phyloP scores from a whole-genome alignment of 1,140 invertebrate genomes.

The Macrosteles quadrilineatus region DNA sequence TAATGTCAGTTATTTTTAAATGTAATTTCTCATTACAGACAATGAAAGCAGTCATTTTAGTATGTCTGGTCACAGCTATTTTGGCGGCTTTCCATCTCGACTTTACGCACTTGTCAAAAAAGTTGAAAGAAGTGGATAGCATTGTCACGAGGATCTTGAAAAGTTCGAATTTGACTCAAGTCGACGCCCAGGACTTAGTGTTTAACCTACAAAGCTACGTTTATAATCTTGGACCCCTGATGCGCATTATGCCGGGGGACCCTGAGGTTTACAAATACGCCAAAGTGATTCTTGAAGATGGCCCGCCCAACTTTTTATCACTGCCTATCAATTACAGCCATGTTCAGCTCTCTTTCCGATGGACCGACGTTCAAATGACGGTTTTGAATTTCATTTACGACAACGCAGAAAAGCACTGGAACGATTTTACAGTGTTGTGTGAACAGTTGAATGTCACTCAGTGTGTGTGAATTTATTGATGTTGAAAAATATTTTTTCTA shows the following conservation, averaged over 20 bases:
- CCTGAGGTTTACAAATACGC: neutral
- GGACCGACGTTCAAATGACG: neutral
- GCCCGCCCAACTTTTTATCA: neutral
- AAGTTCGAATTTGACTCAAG: neutral
- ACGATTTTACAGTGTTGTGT: neutral
- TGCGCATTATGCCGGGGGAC: neutral
- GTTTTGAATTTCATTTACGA: neutral
- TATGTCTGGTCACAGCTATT: neutral
- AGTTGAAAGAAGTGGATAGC: neutral
- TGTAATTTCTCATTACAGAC: too few species aligned
- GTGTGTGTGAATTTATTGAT: too few species aligned
- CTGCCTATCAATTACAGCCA: neutral
- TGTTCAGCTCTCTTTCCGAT: neutral
- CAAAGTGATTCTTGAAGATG: neutral
- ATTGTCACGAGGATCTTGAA: neutral
- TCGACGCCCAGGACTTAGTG: neutral
- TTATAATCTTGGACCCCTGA: constrained; percentile 2
- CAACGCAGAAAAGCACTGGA: constrained; percentile 3
- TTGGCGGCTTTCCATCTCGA: neutral
- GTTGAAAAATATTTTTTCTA: too few species aligned
- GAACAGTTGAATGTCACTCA: neutral
- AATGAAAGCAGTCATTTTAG: neutral
- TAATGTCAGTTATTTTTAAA: too few species aligned
- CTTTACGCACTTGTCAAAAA: neutral
- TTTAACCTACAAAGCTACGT: constrained; percentile 3